Evolutionary conservation across 2,888 invertebrate genomes (phyloP), one percentile per base, ranked within the genome.

Genomic region (Bembecia ichneumoniformis): DNA sequence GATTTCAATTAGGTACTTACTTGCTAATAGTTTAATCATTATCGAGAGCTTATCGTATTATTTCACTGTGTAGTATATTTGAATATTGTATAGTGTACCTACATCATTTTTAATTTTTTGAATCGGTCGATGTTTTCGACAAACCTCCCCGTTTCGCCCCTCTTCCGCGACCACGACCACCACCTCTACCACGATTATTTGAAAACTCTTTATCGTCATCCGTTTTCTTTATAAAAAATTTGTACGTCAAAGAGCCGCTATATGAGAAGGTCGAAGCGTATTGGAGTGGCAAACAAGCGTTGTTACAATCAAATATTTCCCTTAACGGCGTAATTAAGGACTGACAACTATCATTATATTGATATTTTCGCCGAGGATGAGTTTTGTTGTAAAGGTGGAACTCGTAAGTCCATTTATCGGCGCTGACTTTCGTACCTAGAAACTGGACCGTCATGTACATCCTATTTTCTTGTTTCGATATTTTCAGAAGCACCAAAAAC

Each of bases 391-490:
- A 86, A 1, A 84, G 51, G 5, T 82, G 76, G 1, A 84, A 54
- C 52, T 82, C 77, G 49, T 80, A 84, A 0, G 50, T 55, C 84
- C 84, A 86, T 55, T 80, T 82, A 0, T 55, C 48, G 0, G 83
- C 82, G 52, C 76, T 75, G 0, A 58, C 35, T 14, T 60, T 61
- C 0, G 79, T 75, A 0, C 82, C 79, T 0, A 81, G 52, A 0
- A 80, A 56, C 48, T 82, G 81, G 0, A 62, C 66, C 0, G 67
- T 54, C 65, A 82, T 71, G 52, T 61, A 77, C 1, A 83, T 52
- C n/a, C 55, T 62, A 1, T 64, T 54, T 0, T 64, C 50, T 0
- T 1, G 0, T n/a, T 55, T 47, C 0, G 69, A 64, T 0, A 77
- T 63, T 53, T 71, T 69, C 0, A 77, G 11, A 45, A 78, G 71